Base-by-base conservation (phyloP, 2,797 vertebrate genomes). In the Glossophaga mutica region DNA sequence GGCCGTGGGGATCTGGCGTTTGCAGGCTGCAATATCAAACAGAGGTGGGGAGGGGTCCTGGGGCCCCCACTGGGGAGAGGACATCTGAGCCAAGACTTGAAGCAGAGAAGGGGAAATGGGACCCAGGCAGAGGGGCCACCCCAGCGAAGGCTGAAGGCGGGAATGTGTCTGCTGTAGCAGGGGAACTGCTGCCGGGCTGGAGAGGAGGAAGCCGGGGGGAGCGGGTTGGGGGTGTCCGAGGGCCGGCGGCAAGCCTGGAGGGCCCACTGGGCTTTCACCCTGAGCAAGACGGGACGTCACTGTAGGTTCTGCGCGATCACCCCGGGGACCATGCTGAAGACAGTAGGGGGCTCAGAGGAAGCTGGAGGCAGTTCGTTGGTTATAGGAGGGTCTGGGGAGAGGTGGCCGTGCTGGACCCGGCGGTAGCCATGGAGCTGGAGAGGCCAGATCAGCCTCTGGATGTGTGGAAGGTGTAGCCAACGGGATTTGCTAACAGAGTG, bases 1-100 rank as follows among this genome's bases (percentile, higher is more conserved):
- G 44, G 1, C 46, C 4, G 1, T 9, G 6, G 18, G 39, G 44
- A 34, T 14, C 0, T 2, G 32, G 9, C 8, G 46, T 29, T 18
- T 57, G 3, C 19, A 0, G 74, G 14, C 12, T 22, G n/a, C 1
- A 0, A 9, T 18, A 46, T 22, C 39, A 29, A 50, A 21, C 9
- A 29, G 22, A 71, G 37, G 57, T 24, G 12, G 15, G 29, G 22
- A 12, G 5, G 15, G 37, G 12, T 10, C 5, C 24, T 5, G 42
- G 15, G 15, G 29, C 16, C 18, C 37, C 21, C 0, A 18, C 46
- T 9, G 16, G 48, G 48, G 34, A 68, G 32, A 22, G n/a, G 55
- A 42, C 37, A 12, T 39, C 52, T 2, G 29, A 76, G 57, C 48
- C 14, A 9, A 67, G 22, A 48, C 32, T 74, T 34, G 34, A 46